These are phyloP conservation scores for Parauchenoglanis punctatus DNA, from an alignment of 2,797 vertebrate species.

Conservation along the genomic window DNA sequence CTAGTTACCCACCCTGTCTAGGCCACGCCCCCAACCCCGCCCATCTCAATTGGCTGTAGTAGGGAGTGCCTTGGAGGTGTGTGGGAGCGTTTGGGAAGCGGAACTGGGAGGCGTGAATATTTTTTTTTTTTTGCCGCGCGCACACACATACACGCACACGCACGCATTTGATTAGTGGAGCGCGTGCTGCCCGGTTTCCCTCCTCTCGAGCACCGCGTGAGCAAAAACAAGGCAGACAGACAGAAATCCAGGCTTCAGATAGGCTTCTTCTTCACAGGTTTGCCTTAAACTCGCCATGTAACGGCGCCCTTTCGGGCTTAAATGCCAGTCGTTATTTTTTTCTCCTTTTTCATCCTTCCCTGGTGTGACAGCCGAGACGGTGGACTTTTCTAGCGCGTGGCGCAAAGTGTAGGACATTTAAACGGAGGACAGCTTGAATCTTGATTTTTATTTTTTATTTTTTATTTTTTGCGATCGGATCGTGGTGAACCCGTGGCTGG, in stretches of 20 bases:
- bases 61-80: slow-evolving; percentile 30
- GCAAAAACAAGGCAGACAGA: background rate
- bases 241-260: background rate
- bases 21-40: slow-evolving; percentile 44
- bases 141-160: background rate
- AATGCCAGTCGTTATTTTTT: background rate
- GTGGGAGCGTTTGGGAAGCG: background rate
- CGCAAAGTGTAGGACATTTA: slow-evolving; percentile 18
- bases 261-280: background rate
- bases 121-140: background rate
- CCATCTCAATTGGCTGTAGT: slow-evolving; percentile 45
- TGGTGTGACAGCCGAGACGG: slow-evolving; percentile 22
- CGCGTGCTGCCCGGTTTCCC: slow-evolving; percentile 19
- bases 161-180: slow-evolving; percentile 9
- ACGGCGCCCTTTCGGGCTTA: slow-evolving; percentile 38
- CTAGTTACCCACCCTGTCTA: slow-evolving; percentile 32
- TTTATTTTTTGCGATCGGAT: background rate
- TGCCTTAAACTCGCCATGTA: slow-evolving; percentile 21
- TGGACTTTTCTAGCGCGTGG: background rate
- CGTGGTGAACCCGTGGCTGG: slow-evolving; percentile 56
- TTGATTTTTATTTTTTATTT: background rate
- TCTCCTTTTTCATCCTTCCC: no score
- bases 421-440: background rate
- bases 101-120: slow-evolving; percentile 31
- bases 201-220: background rate